Percentiles rank a stretch among this genome's conserved stretches.
These are phyloP conservation scores for Gymnocypris eckloni DNA, from an alignment of 2,797 vertebrate species.

Conservation along the genomic window DNA sequence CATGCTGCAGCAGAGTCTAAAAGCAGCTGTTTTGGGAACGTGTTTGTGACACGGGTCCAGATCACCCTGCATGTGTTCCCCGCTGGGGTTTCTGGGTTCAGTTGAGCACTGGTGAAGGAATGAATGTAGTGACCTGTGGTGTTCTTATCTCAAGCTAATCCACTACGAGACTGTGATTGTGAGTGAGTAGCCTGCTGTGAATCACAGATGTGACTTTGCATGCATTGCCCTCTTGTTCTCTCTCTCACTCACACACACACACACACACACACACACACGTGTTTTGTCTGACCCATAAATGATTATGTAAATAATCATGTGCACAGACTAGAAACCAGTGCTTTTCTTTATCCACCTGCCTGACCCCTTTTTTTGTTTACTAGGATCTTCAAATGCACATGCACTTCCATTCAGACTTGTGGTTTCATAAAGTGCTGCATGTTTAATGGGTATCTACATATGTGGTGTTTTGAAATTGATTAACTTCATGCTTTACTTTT, in stretches of 20 bases:
- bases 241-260: background rate
- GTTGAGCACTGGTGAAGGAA: background rate
- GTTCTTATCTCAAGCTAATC: constrained; percentile 45
- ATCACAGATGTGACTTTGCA: constrained; percentile 42
- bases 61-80: background rate
- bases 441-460: background rate
- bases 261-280: background rate
- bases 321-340: constrained; percentile 1
- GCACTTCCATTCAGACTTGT: background rate
- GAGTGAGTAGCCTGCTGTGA: constrained; percentile 35
- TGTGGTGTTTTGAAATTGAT: background rate
- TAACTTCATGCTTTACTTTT: background rate
- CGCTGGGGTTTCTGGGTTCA: constrained; percentile 26
- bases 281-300: constrained; percentile 10
- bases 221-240: background rate
- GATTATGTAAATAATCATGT: constrained; percentile 7
- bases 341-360: background rate
- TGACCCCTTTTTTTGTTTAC: background rate
- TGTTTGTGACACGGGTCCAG: background rate
- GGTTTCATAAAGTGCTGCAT: background rate
- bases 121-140: constrained; percentile 18
- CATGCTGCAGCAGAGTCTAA: background rate
- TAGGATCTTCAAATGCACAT: background rate
- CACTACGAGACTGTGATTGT: constrained; percentile 19
- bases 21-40: constrained; percentile 16